A percentile compares a stretch with the other conserved stretches of the same genome.
Conservation (phyloP, 2,888 invertebrate species). For the Actias luna region DNA sequence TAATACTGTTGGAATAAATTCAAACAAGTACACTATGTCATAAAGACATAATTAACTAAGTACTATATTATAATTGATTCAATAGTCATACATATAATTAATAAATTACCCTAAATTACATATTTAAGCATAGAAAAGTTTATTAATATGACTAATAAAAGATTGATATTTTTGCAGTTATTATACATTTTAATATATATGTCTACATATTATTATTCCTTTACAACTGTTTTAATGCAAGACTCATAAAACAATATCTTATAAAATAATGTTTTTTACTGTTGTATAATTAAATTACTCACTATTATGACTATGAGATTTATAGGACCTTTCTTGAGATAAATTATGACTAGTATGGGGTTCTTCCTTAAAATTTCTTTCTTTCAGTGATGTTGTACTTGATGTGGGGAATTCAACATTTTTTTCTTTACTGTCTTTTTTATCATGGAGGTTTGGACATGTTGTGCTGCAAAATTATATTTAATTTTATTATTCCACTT, state of each 20-base stretch:
- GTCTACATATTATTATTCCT: too few species aligned
- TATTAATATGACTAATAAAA: too few species aligned
- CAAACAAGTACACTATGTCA: neutral
- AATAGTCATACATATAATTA: neutral
- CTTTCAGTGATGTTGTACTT: slow-evolving; percentile 43
- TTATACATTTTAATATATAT: too few species aligned
- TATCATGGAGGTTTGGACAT: slow-evolving; percentile 51
- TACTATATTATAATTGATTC: neutral
- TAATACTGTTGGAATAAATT: neutral
- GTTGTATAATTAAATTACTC: slow-evolving; percentile 34
- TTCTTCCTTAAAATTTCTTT: slow-evolving; percentile 46
- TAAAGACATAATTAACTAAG: neutral
- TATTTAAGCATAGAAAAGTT: neutral
- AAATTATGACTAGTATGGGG: slow-evolving; percentile 73
- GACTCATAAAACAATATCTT: neutral
- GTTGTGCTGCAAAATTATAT: slow-evolving; percentile 59
- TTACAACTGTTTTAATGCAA: neutral
- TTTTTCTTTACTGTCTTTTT: slow-evolving; percentile 44
- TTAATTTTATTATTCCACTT: too few species aligned
- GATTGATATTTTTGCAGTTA: too few species aligned
- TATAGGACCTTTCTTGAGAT: slow-evolving; percentile 58
- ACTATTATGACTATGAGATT: slow-evolving; percentile 68
- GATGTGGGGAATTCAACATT: slow-evolving; percentile 42
- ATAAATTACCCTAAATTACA: neutral
- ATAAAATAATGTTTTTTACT: neutral